Conservation (phyloP, 2,888 invertebrate genomes). For the Diploptera punctata region DNA sequence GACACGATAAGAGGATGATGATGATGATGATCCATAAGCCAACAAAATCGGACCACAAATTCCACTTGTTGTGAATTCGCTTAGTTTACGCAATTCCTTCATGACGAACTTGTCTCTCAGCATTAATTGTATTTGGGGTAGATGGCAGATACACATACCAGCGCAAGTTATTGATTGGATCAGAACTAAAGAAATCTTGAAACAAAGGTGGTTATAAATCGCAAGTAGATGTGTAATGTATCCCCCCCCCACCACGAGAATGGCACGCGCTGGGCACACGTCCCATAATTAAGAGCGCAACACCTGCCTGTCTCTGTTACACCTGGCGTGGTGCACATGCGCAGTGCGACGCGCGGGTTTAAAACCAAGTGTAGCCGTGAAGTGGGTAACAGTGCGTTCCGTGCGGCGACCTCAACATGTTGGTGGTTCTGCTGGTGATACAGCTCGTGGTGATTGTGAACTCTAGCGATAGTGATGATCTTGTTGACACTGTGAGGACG, state of each 20-base stretch:
- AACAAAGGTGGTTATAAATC: too few species aligned
- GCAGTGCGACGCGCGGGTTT: slow-evolving; percentile 2
- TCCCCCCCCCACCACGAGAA: neutral
- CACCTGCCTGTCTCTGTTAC: slow-evolving; percentile 29
- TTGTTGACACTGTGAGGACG: slow-evolving; percentile 57
- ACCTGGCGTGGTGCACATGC: slow-evolving; percentile 35
- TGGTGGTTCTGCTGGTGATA: slow-evolving; percentile 27
- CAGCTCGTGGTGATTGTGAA: neutral
- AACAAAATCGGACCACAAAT: too few species aligned
- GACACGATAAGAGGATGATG: too few species aligned
- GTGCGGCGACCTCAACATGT: neutral
- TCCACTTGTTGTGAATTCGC: too few species aligned
- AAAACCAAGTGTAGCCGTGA: slow-evolving; percentile 13
- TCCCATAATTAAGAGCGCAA: neutral
- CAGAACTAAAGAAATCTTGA: too few species aligned
- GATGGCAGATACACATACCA: too few species aligned
- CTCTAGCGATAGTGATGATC: slow-evolving; percentile 36
- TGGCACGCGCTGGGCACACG: slow-evolving; percentile 39
- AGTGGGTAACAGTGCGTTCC: slow-evolving; percentile 14
- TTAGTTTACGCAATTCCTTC: too few species aligned
- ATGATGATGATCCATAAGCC: too few species aligned
- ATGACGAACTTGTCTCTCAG: too few species aligned
- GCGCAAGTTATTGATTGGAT: too few species aligned
- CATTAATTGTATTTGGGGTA: too few species aligned
- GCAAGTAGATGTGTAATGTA: too few species aligned